Evolutionary conservation across 2,113 vertebrate genomes (phyloP).

Genomic region (Microcebus jonahi): DNA sequence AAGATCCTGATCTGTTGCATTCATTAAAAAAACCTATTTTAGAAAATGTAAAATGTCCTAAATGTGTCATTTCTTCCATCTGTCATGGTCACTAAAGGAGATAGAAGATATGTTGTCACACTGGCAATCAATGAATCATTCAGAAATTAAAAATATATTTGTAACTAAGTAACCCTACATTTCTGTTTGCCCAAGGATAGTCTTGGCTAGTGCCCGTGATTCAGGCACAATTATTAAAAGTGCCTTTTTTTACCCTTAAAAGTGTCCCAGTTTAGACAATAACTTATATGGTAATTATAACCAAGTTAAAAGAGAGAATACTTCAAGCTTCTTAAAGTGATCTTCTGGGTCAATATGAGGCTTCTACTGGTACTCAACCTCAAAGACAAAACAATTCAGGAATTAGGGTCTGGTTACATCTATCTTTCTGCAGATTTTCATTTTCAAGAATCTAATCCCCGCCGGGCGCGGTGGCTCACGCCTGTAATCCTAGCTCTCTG

Average conservation of each 20-base stretch:
- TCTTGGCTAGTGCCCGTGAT: neutral
- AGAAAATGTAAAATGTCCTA: neutral
- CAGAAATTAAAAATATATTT: slow-evolving; percentile 42
- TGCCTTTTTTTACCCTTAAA: neutral
- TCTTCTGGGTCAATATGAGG: neutral
- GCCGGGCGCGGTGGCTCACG: too few species aligned
- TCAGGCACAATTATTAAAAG: slow-evolving; percentile 3
- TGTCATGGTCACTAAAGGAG: neutral
- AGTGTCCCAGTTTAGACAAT: neutral
- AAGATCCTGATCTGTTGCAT: neutral
- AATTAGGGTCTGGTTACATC: neutral
- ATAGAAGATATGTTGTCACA: neutral
- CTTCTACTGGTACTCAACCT: neutral
- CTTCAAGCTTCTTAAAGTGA: neutral
- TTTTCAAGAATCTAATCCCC: neutral
- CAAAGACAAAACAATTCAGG: slow-evolving; percentile 8
- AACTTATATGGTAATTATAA: slow-evolving; percentile 15
- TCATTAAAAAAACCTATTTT: neutral
- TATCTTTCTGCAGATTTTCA: neutral
- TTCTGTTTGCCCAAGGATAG: neutral
- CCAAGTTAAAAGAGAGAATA: slow-evolving; percentile 15
- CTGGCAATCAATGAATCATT: neutral
- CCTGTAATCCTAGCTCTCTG: too few species aligned
- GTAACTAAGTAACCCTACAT: neutral
- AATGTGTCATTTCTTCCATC: neutral